These are phyloP conservation scores for Gadus macrocephalus DNA, from an alignment of 2,113 vertebrate genomes.

Conservation along the genomic window DNA sequence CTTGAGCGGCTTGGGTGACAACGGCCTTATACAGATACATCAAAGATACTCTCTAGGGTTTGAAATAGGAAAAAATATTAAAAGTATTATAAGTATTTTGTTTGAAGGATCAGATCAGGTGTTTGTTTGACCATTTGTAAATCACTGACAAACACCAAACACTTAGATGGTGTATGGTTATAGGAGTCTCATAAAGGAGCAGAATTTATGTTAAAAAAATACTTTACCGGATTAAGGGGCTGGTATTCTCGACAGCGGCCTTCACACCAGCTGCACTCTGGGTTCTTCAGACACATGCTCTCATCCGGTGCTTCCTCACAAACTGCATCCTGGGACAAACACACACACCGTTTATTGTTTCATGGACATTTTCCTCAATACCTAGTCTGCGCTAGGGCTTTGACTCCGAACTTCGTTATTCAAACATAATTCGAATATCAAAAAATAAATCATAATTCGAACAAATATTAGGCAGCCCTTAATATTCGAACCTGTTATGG, in stretches of 20 bases:
- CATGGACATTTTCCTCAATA: not conserved
- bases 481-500: no score
- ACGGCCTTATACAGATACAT: not conserved
- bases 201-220: no score
- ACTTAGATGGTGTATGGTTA: no score
- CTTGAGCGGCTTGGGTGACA: not conserved
- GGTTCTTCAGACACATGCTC: slow-evolving; percentile 83
- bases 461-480: no score
- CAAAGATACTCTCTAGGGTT: not conserved
- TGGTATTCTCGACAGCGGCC: slow-evolving; percentile 83
- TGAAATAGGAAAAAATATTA: not conserved
- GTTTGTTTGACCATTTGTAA: no score
- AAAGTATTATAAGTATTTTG: not conserved
- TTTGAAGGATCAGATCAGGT: no score
- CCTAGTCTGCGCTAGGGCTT: not conserved
- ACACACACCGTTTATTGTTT: not conserved
- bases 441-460: no score
- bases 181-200: no score
- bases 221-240: slow-evolving; percentile 71
- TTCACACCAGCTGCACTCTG: slow-evolving; percentile 89
- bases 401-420: no score
- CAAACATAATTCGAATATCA: no score
- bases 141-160: no score
- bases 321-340: slow-evolving; percentile 69
- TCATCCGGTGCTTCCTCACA: slow-evolving; percentile 86